phyloP scores from a whole-genome alignment of 2,113 vertebrate genomes.

The Pleuronectes platessa region DNA sequence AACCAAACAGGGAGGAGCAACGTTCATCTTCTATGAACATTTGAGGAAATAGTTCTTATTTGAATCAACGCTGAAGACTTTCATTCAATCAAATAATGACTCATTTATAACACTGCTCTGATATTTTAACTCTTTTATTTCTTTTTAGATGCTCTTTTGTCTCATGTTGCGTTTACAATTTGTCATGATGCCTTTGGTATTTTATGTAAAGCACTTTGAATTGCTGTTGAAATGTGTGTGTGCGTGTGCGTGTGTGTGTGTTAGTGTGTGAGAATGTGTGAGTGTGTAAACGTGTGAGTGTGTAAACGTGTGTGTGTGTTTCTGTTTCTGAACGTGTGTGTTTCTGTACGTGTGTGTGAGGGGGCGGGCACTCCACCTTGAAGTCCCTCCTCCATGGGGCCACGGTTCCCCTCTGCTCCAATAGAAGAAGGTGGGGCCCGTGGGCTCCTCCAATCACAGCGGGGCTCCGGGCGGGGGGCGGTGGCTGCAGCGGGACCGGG shows the following conservation, averaged over 20 bases:
- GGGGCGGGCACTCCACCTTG: conserved; percentile 58
- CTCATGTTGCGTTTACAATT: no score
- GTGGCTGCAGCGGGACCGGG: background rate
- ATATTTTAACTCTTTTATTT: no score
- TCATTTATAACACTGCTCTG: no score
- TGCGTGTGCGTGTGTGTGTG: background rate
- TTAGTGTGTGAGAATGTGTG: background rate
- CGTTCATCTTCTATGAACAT: no score
- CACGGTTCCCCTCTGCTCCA: conserved; percentile 75
- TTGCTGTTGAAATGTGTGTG: no score
- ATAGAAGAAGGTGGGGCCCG: conserved; percentile 83
- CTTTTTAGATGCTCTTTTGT: no score
- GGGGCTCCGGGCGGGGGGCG: conserved; percentile 29
- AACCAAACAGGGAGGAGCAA: no score
- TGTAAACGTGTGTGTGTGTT: background rate
- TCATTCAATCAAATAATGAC: no score
- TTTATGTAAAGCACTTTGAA: no score
- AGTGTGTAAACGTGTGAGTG: background rate
- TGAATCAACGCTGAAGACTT: no score
- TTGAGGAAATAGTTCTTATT: no score
- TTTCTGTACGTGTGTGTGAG: background rate
- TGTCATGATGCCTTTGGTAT: no score
- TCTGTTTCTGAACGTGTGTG: background rate
- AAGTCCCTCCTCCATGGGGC: conserved; percentile 65
- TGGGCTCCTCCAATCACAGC: conserved; percentile 76